phyloP scores from a whole-genome alignment of 2,797 vertebrate genomes.

The Gorsachius magnificus region DNA sequence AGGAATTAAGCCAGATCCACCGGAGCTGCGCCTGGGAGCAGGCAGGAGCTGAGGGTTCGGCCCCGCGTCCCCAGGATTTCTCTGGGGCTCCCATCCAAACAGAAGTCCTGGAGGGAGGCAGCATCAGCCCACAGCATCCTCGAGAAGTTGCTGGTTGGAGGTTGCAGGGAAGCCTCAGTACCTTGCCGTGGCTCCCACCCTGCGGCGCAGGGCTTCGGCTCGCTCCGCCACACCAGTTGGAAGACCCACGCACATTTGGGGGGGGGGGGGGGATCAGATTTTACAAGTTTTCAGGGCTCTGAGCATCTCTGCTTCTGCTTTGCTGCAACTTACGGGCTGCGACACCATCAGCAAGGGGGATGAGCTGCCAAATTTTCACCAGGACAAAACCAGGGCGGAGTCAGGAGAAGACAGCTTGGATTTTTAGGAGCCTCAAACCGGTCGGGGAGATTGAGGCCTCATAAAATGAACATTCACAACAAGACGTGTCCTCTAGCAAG shows the following conservation, averaged over 20 bases:
- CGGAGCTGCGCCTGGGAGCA: rapidly evolving
- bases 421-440: background rate
- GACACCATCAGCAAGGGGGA: background rate
- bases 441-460: background rate
- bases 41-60: background rate
- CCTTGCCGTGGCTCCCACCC: background rate
- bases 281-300: background rate
- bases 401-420: background rate
- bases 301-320: slow-evolving; percentile 7
- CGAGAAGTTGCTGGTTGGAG: background rate
- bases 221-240: background rate
- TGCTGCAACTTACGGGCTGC: background rate
- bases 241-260: background rate
- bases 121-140: background rate
- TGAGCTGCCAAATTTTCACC: background rate
- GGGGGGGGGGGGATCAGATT: background rate
- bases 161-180: background rate
- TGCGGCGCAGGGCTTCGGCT: background rate
- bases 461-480: background rate
- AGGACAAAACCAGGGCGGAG: background rate
- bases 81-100: background rate
- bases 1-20: background rate
- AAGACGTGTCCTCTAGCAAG: background rate
- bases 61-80: background rate
- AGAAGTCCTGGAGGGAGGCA: background rate